Percentiles rank a stretch among this genome's conserved stretches.
phyloP scores from a whole-genome alignment of 2,113 vertebrate species.

The Aphyosemion australe region DNA sequence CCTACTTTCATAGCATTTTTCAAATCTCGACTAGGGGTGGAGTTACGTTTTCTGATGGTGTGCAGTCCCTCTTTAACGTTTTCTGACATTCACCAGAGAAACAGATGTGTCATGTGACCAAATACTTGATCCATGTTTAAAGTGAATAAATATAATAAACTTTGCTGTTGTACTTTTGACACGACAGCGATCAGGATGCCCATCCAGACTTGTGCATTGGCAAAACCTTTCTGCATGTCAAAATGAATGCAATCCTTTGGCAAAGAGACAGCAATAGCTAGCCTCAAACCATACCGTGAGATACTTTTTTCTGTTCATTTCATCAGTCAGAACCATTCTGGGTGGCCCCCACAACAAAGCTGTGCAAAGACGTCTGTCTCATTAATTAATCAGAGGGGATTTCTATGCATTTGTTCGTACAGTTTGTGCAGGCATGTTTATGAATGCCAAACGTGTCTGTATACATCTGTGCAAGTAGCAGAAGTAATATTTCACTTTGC shows the following conservation, averaged over 20 bases:
- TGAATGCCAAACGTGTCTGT: not conserved
- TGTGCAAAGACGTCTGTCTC: not conserved
- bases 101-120: no score
- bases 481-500: conserved; percentile 23
- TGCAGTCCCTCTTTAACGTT: no score
- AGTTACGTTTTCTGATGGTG: no score
- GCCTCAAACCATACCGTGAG: conserved; percentile 15
- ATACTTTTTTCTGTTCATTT: conserved; percentile 14
- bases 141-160: no score
- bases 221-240: no score
- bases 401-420: conserved; percentile 14
- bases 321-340: conserved; percentile 28
- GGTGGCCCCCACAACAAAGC: conserved; percentile 28
- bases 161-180: no score
- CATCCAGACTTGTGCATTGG: not conserved
- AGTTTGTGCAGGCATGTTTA: conserved; percentile 7
- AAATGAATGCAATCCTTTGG: not conserved
- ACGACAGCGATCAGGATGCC: not conserved
- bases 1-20: no score
- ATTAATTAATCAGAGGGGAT: conserved; percentile 30
- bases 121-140: no score
- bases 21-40: no score
- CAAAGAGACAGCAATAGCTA: conserved; percentile 3
- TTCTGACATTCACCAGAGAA: not conserved
- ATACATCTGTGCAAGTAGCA: conserved; percentile 10